phyloP scores from a whole-genome alignment of 35 echinoderm and acorn worm genomes.

The Chiridota heheva region DNA sequence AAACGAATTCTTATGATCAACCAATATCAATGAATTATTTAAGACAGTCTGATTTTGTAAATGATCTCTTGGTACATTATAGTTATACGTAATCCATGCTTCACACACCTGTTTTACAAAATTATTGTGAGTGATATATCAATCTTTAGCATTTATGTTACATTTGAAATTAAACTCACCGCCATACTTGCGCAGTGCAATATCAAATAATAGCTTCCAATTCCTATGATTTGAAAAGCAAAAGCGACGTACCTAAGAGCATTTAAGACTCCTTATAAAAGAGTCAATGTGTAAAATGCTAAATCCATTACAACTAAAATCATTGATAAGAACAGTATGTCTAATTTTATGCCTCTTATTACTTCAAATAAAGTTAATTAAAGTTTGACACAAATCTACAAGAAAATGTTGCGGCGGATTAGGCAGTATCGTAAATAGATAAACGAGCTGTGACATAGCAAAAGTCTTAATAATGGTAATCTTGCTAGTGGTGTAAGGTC shows the following conservation, averaged over 20 bases:
- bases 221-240: background rate
- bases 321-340: too few relatives aligned
- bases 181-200: background rate
- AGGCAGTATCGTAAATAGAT: background rate
- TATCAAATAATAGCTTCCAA: conserved; percentile 10
- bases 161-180: conserved; percentile 1
- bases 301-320: too few relatives aligned
- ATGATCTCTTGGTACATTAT: background rate
- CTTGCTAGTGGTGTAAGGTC: too few relatives aligned
- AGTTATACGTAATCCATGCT: background rate
- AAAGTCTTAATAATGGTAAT: background rate
- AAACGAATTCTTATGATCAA: too few relatives aligned
- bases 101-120: background rate
- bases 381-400: too few relatives aligned
- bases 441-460: background rate
- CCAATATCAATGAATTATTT: too few relatives aligned
- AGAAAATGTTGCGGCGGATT: too few relatives aligned
- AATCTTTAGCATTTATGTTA: background rate
- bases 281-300: too few relatives aligned
- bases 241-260: background rate
- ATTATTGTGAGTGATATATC: background rate
- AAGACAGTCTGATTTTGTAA: background rate
- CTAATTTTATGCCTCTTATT: too few relatives aligned
- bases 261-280: background rate
- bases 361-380: too few relatives aligned